Evolutionary conservation across 1,140 invertebrate species (phyloP), one percentile per base, ranked within the genome.

Genomic region (Bacillus rossius): DNA sequence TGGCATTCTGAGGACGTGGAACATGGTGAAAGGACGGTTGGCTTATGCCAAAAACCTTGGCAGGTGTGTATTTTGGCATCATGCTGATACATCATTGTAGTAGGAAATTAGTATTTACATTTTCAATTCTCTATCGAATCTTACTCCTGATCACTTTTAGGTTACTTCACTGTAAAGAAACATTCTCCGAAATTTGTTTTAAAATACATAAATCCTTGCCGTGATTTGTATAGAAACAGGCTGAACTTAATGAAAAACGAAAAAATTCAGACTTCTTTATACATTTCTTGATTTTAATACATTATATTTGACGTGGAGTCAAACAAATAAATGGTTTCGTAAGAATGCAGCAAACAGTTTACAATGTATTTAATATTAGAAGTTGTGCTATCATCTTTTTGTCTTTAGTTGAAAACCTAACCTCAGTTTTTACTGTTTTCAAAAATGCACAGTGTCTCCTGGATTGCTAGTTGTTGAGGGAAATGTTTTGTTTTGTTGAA

Each of bases 1-100:
- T 73, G 84, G 83, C 57, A 87, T 87, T 2, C 73, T 98, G 17
- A 78, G 87, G 65, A 96, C 93, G 1, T 98, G 95, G 95, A 96
- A 98, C 78, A 76, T 98, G 57, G 77, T 98, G 0, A 96, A 94
- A 76, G 94, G 94, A 0, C 79, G 91, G 63, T 83, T 83, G 68
- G 92, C 93, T 2, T 98, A 91, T 71, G 86, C 88, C 1, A 93
- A 87, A 2, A 96, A 97, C 72, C 73, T 97, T 3, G 77, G 81
- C 67, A 70, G 71, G 75, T 72, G 62, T 69, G 51, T 55, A 25
- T n/a, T n/a, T n/a, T n/a, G n/a, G n/a, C n/a, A 51, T 3, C 23
- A 5, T 22, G 19, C 13, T 49, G 23, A 20, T 49, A n/a, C 1
- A 1, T 16, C 1, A 7, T 16, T 14, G 8, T 49, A 16, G 23